Evolutionary conservation across 2,888 invertebrate species (phyloP).

Genomic region (Drosophila fungiperda): DNA sequence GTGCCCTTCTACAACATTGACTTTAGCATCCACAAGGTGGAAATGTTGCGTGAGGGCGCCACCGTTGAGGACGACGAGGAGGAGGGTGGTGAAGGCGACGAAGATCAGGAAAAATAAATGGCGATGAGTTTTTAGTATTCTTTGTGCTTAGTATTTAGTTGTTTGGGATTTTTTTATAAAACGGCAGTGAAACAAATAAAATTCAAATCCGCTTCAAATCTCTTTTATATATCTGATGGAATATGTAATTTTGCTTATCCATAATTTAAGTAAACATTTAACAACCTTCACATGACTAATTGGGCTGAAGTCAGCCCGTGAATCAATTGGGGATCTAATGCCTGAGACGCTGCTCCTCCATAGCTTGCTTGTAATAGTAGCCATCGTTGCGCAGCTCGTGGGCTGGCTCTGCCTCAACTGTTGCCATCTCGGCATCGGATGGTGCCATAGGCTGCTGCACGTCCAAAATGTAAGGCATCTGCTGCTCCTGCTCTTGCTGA

Average conservation of each 20-base stretch:
- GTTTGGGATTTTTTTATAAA: constrained; percentile 22
- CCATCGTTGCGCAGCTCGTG: constrained; percentile 72
- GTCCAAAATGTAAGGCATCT: constrained; percentile 65
- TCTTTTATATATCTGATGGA: not conserved
- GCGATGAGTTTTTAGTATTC: not conserved
- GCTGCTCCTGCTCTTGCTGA: constrained; percentile 37
- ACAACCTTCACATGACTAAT: constrained; percentile 47
- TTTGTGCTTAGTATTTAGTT: constrained; percentile 17
- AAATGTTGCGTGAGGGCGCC: constrained; percentile 67
- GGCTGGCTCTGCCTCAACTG: constrained; percentile 60
- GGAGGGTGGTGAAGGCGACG: constrained; percentile 45
- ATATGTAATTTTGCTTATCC: not conserved
- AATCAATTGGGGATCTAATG: constrained; percentile 48
- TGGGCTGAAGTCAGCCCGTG: constrained; percentile 11
- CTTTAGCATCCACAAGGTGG: constrained; percentile 86
- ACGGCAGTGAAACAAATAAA: constrained; percentile 29
- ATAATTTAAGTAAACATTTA: constrained; percentile 50
- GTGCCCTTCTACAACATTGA: constrained; percentile 86
- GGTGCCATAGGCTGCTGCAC: constrained; percentile 70
- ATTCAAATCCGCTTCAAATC: not conserved
- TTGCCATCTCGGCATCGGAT: constrained; percentile 57
- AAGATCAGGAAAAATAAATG: constrained; percentile 8
- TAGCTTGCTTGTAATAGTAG: constrained; percentile 72
- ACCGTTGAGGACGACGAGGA: constrained; percentile 66
- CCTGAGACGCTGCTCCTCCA: constrained; percentile 60